phyloP scores from a whole-genome alignment of 1,140 invertebrate genomes.

The Papilio xuthus region DNA sequence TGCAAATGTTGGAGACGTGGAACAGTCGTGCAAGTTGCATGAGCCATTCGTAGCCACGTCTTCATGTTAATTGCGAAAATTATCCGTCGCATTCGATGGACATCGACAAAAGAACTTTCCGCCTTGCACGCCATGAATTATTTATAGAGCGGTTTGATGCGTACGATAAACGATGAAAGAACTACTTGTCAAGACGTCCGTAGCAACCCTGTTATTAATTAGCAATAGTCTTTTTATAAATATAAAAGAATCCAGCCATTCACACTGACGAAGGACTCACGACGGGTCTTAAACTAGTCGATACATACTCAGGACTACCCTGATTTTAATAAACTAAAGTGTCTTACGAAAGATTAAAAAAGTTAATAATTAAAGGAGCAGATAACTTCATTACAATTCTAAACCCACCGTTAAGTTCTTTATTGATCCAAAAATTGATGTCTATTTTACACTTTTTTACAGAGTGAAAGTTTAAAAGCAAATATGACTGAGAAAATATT shows the following conservation, averaged over 20 bases:
- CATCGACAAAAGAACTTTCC: slow-evolving; percentile 50
- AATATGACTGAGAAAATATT: no score
- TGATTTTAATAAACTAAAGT: no score
- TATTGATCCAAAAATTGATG: no score
- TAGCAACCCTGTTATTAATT: background rate
- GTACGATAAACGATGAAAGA: background rate
- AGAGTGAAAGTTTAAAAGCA: no score
- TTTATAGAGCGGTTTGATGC: slow-evolving; percentile 36
- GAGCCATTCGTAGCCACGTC: slow-evolving; percentile 58
- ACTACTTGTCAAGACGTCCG: background rate
- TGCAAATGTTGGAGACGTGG: slow-evolving; percentile 49
- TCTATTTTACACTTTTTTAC: no score
- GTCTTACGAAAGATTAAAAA: no score
- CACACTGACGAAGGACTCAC: no score
- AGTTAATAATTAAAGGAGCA: no score
- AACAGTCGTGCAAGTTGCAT: slow-evolving; percentile 59
- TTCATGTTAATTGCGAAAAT: slow-evolving; percentile 67
- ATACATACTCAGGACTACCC: no score
- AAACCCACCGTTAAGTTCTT: no score
- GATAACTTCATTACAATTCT: no score
- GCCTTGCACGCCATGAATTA: slow-evolving; percentile 43
- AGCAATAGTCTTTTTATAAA: background rate
- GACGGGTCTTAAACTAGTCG: background rate
- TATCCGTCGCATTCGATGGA: slow-evolving; percentile 47
- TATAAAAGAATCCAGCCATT: background rate